phyloP scores from a whole-genome alignment of 2,888 invertebrate species.

The Sialis lutaria region DNA sequence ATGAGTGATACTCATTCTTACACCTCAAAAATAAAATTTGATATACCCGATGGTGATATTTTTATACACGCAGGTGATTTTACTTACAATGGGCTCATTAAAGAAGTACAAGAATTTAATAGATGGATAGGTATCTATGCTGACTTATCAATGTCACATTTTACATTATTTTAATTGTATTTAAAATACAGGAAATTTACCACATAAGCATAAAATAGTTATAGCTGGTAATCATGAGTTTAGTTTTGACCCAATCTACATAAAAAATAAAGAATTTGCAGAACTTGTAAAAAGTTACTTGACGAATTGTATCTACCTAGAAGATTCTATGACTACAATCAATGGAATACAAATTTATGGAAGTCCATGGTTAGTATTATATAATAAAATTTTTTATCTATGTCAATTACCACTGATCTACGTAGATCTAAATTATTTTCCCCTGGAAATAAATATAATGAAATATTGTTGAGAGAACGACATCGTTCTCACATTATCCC shows the following conservation, averaged over 20 bases:
- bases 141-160: too few species aligned
- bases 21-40: conserved; percentile 41
- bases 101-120: conserved; percentile 61
- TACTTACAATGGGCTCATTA: conserved; percentile 53
- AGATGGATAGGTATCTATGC: conserved; percentile 53
- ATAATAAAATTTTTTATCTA: not conserved
- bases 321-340: conserved; percentile 47
- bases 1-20: conserved; percentile 73
- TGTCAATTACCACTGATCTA: not conserved
- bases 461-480: too few species aligned
- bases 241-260: conserved; percentile 51
- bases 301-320: conserved; percentile 60
- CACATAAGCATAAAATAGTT: conserved; percentile 63
- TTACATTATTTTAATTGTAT: not conserved
- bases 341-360: conserved; percentile 67
- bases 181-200: conserved; percentile 42
- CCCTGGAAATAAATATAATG: conserved; percentile 1
- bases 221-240: conserved; percentile 79
- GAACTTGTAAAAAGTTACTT: conserved; percentile 41
- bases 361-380: conserved; percentile 54
- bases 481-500: too few species aligned
- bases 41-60: conserved; percentile 62
- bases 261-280: conserved; percentile 17
- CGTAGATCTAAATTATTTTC: too few species aligned
- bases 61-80: conserved; percentile 77